These are phyloP conservation scores for Macropodus opercularis DNA, from an alignment of 2,797 vertebrate genomes.

Conservation along the genomic window DNA sequence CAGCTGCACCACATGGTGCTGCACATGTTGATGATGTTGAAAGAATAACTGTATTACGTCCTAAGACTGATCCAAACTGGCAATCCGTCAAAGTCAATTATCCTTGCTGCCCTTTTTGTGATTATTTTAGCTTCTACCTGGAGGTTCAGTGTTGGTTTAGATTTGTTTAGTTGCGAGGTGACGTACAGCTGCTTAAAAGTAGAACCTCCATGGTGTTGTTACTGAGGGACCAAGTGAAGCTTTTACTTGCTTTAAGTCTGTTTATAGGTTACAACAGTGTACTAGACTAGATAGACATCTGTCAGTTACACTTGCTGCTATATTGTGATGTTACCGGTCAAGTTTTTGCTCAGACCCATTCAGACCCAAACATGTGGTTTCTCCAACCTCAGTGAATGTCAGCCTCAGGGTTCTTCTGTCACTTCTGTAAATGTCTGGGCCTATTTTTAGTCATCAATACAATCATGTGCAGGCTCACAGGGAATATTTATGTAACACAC, in stretches of 20 bases:
- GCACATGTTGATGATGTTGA: background rate
- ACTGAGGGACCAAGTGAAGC: slow-evolving; percentile 6
- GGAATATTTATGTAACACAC: slow-evolving; percentile 27
- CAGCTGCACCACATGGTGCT: background rate
- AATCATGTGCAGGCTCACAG: slow-evolving; percentile 39
- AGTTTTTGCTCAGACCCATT: slow-evolving; percentile 1
- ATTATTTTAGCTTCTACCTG: background rate
- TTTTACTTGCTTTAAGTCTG: slow-evolving; percentile 1
- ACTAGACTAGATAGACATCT: background rate
- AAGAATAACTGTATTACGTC: background rate
- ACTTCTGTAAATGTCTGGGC: slow-evolving; percentile 24
- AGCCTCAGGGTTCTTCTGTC: slow-evolving; percentile 36
- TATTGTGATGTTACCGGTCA: slow-evolving; percentile 13
- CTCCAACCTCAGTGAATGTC: slow-evolving; percentile 30
- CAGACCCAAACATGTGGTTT: slow-evolving; percentile 24
- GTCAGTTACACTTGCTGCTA: slow-evolving; percentile 16
- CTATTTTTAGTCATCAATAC: slow-evolving; percentile 47
- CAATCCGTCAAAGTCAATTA: background rate
- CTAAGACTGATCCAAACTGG: background rate
- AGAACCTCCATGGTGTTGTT: background rate
- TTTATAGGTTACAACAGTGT: background rate
- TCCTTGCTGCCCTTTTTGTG: background rate
- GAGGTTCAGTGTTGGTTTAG: slow-evolving; percentile 5
- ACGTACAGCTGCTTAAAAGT: background rate
- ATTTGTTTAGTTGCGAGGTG: background rate